Evolutionary conservation across 2,888 invertebrate species (phyloP), one percentile per base, ranked within the genome.

Genomic region (Ernsta delagoae): DNA sequence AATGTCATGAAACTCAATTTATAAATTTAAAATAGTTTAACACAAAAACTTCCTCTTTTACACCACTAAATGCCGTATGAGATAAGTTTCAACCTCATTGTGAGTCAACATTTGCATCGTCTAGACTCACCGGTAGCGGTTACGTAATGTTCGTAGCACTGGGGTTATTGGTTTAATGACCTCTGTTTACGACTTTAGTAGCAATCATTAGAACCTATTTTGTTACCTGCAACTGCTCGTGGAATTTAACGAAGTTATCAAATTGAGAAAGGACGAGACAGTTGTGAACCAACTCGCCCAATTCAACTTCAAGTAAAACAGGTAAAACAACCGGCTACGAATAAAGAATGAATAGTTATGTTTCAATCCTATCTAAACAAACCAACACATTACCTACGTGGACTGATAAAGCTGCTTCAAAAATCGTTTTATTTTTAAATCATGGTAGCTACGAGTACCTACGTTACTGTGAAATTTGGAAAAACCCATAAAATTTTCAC

Each of bases 111-210:
- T 24, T 59, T 59, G 59, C 43, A 43, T 50, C 24, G 61, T 61
- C 48, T 61, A 61, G 61, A 61, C 61, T 50, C 41, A 36, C 24
- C 61, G 57, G 57, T 39, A 57, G 53, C 61, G 48, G 53, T 62
- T 62, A 39, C 53, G 62, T 62, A 62, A 62, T 62, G 50, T 50
- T 50, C 48, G 31, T 43, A 50, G 45, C 36, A 50, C 48, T 7
- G 16, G 39, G 53, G 62, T 61, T 50, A 61, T 50, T 61, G 61
- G 61, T 62, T 36, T 62, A 62, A 39, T 48, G 61, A 62, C 61
- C 61, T 36, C 50, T 36, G 50, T 36, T 50, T 36, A 62, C 36
- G 31, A 57, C n/a, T 12, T 31, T 43, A 59, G 7, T 34, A 31
- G 12, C 11, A 50, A 50, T 50, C 34, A 16, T 48, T 12, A 36